Conservation (phyloP, 2,888 invertebrate genomes). For the Mythimna impura region DNA sequence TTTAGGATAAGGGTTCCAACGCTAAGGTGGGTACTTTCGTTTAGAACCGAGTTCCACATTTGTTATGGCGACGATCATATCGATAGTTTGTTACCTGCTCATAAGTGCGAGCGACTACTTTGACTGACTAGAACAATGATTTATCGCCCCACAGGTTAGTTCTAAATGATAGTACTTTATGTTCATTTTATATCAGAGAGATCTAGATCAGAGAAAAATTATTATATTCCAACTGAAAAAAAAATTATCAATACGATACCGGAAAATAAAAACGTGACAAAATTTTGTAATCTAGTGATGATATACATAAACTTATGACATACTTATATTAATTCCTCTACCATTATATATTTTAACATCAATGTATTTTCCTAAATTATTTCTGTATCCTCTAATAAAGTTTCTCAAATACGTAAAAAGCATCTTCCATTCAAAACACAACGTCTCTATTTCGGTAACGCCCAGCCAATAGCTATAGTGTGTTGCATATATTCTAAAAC, state of each 20-base stretch:
- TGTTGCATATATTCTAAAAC: slow-evolving; percentile 68
- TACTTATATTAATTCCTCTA: slow-evolving; percentile 9
- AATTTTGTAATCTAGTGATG: slow-evolving; percentile 11
- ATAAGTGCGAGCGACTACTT: no score
- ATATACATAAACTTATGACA: slow-evolving; percentile 19
- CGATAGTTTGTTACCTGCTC: no score
- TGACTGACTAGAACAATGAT: no score
- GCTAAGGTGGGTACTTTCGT: not conserved
- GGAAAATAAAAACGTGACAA: slow-evolving; percentile 13
- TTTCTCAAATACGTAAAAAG: slow-evolving; percentile 64
- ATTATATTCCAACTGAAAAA: not conserved
- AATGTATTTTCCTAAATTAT: slow-evolving; percentile 27
- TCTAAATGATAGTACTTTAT: no score
- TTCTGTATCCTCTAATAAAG: slow-evolving; percentile 30
- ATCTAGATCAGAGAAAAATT: not conserved
- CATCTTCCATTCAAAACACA: slow-evolving; percentile 68
- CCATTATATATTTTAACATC: slow-evolving; percentile 3
- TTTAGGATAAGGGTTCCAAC: not conserved
- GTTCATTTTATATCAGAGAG: not conserved
- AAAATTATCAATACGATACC: not conserved
- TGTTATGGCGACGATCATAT: no score
- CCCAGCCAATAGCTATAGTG: slow-evolving; percentile 79
- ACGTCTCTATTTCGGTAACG: slow-evolving; percentile 77
- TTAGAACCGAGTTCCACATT: no score
- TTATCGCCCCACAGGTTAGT: no score